Evolutionary conservation across 2,113 vertebrate genomes (phyloP).

Genomic region (Paralichthys olivaceus): DNA sequence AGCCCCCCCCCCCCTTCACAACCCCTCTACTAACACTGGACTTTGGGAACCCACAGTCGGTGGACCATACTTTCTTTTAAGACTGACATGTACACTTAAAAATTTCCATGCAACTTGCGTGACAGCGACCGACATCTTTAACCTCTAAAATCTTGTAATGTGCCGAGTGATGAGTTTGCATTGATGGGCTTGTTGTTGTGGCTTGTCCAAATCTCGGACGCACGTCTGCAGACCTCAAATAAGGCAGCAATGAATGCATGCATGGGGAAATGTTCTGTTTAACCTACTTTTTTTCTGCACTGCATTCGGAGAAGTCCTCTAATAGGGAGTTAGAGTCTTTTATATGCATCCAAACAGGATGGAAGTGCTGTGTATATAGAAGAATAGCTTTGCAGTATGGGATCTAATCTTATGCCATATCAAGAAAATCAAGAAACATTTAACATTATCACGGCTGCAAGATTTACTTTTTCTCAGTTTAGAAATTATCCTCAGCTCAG

Average conservation of each 20-base stretch:
- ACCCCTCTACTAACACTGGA: slow-evolving; percentile 41
- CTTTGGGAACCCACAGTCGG: slow-evolving; percentile 47
- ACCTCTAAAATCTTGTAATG: slow-evolving; percentile 18
- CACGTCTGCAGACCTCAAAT: slow-evolving; percentile 42
- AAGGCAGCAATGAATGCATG: slow-evolving; percentile 23
- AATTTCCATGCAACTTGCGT: slow-evolving; percentile 30
- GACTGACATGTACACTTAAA: slow-evolving; percentile 28
- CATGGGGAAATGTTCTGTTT: slow-evolving; percentile 25
- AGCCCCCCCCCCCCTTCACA: slow-evolving; percentile 12
- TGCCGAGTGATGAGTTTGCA: slow-evolving; percentile 24
- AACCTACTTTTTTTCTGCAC: slow-evolving; percentile 19
- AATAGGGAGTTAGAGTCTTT: neutral
- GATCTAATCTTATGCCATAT: neutral
- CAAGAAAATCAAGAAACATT: neutral
- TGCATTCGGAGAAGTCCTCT: slow-evolving; percentile 8
- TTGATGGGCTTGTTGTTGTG: slow-evolving; percentile 41
- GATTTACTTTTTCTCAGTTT: neutral
- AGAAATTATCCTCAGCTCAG: neutral
- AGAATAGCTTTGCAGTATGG: neutral
- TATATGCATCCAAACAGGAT: neutral
- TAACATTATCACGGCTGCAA: neutral
- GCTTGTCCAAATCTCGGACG: slow-evolving; percentile 11
- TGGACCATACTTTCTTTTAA: slow-evolving; percentile 29
- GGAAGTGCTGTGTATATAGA: neutral
- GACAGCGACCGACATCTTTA: slow-evolving; percentile 37